phyloP scores from a whole-genome alignment of 1,140 invertebrate species.

The Gonatopus flavifemur region DNA sequence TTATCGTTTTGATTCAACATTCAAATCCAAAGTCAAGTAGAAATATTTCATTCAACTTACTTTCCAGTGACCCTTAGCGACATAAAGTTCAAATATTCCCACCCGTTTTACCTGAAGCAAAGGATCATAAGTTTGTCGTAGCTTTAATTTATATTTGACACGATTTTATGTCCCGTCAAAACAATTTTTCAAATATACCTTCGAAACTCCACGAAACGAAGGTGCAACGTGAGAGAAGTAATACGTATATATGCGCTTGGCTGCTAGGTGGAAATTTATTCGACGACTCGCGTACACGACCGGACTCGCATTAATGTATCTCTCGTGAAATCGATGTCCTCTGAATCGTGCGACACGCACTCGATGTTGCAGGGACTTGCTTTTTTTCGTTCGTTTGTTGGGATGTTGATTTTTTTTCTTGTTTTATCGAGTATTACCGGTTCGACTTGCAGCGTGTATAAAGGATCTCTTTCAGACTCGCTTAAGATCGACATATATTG shows the following conservation, averaged over 20 bases:
- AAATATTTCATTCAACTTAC: too few relatives aligned
- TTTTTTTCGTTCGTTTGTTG: too few relatives aligned
- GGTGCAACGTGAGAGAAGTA: not conserved
- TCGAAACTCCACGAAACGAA: constrained; percentile 22
- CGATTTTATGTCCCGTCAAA: not conserved
- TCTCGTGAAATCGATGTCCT: constrained; percentile 50
- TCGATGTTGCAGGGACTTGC: constrained; percentile 28
- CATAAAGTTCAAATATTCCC: too few relatives aligned
- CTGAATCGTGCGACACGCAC: constrained; percentile 47
- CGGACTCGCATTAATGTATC: constrained; percentile 51
- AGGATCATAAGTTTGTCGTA: not conserved
- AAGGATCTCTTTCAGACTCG: too few relatives aligned
- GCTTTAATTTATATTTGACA: not conserved
- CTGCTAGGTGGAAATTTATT: constrained; percentile 30
- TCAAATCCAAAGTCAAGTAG: too few relatives aligned
- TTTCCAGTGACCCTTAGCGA: too few relatives aligned
- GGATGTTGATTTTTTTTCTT: too few relatives aligned
- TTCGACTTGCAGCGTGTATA: too few relatives aligned
- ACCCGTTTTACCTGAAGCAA: not conserved
- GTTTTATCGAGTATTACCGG: too few relatives aligned
- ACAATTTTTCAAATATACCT: constrained; percentile 13
- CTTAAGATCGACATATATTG: too few relatives aligned
- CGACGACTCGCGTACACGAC: constrained; percentile 26
- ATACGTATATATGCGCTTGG: constrained; percentile 11
- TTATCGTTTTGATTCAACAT: too few relatives aligned